Percentiles rank a stretch among this genome's conserved stretches.
These are phyloP conservation scores for Salticus scenicus DNA, from an alignment of 2,888 invertebrate species.

Conservation along the genomic window DNA sequence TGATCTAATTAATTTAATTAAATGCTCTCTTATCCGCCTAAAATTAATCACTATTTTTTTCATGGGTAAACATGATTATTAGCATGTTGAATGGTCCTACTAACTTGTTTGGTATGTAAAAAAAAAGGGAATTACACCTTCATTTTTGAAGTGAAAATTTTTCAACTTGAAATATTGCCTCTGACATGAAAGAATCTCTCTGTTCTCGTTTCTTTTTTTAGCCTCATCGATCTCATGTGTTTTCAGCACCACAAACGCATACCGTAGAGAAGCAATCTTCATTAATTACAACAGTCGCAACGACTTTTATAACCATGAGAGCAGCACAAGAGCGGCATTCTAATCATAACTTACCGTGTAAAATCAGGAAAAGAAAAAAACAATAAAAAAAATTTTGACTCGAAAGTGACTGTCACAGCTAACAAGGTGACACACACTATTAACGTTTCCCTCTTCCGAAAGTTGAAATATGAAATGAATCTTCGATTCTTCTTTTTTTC, in stretches of 20 bases:
- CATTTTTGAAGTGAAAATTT: too few species aligned
- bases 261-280: background rate
- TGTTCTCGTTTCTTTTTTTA: background rate
- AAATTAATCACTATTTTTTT: too few species aligned
- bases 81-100: too few species aligned
- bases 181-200: background rate
- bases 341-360: conserved; percentile 7
- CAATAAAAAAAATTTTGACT: background rate
- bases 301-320: background rate
- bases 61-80: too few species aligned
- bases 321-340: background rate
- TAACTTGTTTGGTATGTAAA: too few species aligned
- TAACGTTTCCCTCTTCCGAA: background rate
- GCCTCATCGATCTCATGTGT: background rate
- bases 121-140: too few species aligned
- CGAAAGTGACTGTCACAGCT: conserved; percentile 12
- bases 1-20: too few species aligned
- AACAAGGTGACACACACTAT: conserved; percentile 15
- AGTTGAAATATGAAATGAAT: conserved; percentile 5
- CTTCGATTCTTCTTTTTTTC: background rate
- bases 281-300: background rate
- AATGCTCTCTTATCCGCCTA: too few species aligned
- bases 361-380: background rate
- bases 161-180: too few species aligned
- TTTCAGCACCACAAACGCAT: conserved; percentile 2